Percentiles rank a stretch among this genome's conserved stretches.
These are phyloP conservation scores for Lota lota DNA, from an alignment of 2,113 vertebrate genomes.

Conservation along the genomic window DNA sequence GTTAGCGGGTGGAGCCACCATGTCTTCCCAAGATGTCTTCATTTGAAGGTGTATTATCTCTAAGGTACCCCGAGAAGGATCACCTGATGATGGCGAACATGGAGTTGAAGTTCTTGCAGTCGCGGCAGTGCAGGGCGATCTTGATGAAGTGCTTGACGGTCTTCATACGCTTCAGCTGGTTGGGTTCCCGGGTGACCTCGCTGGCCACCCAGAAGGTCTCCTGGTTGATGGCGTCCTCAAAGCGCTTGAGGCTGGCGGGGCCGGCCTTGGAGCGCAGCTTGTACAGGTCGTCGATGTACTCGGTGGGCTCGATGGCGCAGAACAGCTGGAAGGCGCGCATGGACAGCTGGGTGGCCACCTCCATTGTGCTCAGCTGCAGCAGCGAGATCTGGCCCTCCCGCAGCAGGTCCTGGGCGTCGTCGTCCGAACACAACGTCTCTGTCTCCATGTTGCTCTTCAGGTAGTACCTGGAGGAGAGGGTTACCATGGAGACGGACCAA, in stretches of 20 bases:
- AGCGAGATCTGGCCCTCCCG: constrained; percentile 91
- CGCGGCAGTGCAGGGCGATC: constrained; percentile 96
- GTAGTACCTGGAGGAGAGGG: constrained; percentile 81
- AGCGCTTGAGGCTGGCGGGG: constrained; percentile 89
- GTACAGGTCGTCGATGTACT: constrained; percentile 96
- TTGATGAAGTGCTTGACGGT: constrained; percentile 98
- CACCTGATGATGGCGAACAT: constrained; percentile 99
- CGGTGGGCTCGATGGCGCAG: constrained; percentile 95
- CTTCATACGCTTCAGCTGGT: constrained; percentile 98
- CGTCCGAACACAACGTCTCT: constrained; percentile 94
- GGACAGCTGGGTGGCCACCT: constrained; percentile 94
- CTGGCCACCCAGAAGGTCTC: constrained; percentile 99
- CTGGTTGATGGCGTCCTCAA: constrained; percentile 97
- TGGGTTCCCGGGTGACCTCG: constrained; percentile 91
- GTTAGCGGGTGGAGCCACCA: too few species aligned
- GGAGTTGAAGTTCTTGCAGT: constrained; percentile 99
- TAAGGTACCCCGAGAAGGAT: too few species aligned
- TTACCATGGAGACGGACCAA: background rate
- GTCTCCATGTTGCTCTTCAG: constrained; percentile 99
- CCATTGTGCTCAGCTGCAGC: constrained; percentile 93
- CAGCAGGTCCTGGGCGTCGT: constrained; percentile 94
- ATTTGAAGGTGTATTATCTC: too few species aligned
- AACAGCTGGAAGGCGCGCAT: constrained; percentile 96
- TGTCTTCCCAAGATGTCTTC: too few species aligned
- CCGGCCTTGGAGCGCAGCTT: constrained; percentile 87